These are phyloP conservation scores for Cosmia trapezina DNA, from an alignment of 2,888 invertebrate genomes.

Conservation along the genomic window DNA sequence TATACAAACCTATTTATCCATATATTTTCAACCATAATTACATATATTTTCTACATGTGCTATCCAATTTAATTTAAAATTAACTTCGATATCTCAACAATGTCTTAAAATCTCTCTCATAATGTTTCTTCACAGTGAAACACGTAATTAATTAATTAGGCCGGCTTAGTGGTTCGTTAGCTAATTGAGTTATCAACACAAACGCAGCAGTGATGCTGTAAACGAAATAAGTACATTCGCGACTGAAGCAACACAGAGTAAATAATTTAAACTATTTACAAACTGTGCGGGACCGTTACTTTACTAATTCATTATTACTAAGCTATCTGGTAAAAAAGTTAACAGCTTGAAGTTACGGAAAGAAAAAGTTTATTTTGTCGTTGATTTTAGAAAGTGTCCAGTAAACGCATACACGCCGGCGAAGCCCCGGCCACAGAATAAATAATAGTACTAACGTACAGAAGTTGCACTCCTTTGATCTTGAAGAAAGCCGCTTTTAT, in stretches of 20 bases:
- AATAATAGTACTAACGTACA: too few species aligned
- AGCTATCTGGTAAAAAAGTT: background rate
- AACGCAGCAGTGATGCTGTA: constrained; percentile 29
- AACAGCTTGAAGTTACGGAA: background rate
- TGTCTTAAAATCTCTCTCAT: constrained; percentile 12
- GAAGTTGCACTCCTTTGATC: too few species aligned
- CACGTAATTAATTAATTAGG: constrained; percentile 36
- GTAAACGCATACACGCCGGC: too few species aligned
- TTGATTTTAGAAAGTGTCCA: background rate
- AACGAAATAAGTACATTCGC: constrained; percentile 2
- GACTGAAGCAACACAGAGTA: background rate
- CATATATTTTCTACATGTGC: too few species aligned
- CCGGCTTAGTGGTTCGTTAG: constrained; percentile 43
- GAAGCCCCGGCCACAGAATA: too few species aligned
- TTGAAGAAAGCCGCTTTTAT: too few species aligned
- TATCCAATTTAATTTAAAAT: constrained; percentile 12
- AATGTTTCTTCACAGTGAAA: constrained; percentile 10
- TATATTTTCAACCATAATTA: too few species aligned
- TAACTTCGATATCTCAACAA: background rate
- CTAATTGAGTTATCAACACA: constrained; percentile 41
- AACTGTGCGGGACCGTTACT: background rate
- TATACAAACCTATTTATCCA: too few species aligned
- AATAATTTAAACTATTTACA: constrained; percentile 23
- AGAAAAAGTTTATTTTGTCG: background rate
- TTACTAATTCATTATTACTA: constrained; percentile 1